Evolutionary conservation across 2,888 invertebrate genomes (phyloP), one percentile per base, ranked within the genome.

Genomic region (Drosophila infuscata): DNA sequence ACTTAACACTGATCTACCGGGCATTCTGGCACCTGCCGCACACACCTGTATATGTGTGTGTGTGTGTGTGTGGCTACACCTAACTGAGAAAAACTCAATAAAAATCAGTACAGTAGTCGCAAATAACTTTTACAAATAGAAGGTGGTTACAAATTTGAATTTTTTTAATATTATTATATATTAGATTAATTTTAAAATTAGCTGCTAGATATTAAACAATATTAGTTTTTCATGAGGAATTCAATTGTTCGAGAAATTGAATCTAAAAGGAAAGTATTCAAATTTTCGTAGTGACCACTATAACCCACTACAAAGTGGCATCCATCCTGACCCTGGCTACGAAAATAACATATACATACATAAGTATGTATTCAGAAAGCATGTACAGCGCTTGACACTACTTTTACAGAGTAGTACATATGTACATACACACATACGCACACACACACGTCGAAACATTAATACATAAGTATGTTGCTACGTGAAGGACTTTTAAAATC

Each of bases 401-500:
- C 83, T 83, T 84, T 89, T 82, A 88, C 89, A 79, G 59, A 63
- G 62, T 66, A 64, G 58, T 52, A 69, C 56, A 54, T 20, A 53
- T 38, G 35, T 49, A 61, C 43, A 53, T 20, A 20, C n/a, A 69
- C 62, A 69, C 58, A 51, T 11, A 43, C 30, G 41, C 41, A 59
- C 33, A 32, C 33, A 49, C 58, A 56, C 33, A 70, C 43, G 43
- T 15, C 3, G 30, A 17, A 41, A 30, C 56, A 56, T 56, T 56
- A 20, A 20, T 64, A 62, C 58, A 64, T 56, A 54, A 11, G 35
- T 25, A 62, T 56, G 59, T 68, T 41, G 65, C 81, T 76, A 69
- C 76, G 71, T 75, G 86, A 89, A 85, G 90, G 90, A 89, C 85
- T 85, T 88, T 89, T 86, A 75, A 70, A 85, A 88, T 87, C 88